Conservation (phyloP, 2,888 invertebrate genomes). For the Noctua comes region DNA sequence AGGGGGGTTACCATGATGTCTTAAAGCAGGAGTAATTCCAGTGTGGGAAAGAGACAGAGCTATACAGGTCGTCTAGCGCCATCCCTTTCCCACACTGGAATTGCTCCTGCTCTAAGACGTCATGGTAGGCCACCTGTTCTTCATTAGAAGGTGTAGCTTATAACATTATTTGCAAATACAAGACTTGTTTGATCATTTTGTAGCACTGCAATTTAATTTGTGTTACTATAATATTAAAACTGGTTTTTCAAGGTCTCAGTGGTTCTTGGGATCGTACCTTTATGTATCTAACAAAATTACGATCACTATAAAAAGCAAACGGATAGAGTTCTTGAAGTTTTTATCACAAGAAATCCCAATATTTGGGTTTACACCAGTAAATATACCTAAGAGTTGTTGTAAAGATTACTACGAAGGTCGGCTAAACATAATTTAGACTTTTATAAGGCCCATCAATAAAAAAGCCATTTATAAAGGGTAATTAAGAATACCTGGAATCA, state of each 20-base stretch:
- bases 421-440: constrained; percentile 18
- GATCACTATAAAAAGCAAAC: constrained; percentile 5
- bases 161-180: constrained; percentile 2
- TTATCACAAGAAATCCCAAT: constrained; percentile 19
- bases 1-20: too few relatives aligned
- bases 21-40: too few relatives aligned
- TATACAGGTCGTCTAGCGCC: too few relatives aligned
- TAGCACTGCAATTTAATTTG: neutral
- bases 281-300: constrained; percentile 2
- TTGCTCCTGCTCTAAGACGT: too few relatives aligned
- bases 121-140: too few relatives aligned
- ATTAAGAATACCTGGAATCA: constrained; percentile 26
- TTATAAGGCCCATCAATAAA: constrained; percentile 9
- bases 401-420: constrained; percentile 26
- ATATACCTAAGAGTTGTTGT: constrained; percentile 3
- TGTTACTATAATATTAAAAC: constrained; percentile 10
- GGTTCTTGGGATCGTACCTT: neutral
- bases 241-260: constrained; percentile 42
- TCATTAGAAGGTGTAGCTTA: neutral
- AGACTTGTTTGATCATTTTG: constrained; percentile 3
- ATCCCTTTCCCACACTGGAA: too few relatives aligned
- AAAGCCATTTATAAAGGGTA: neutral
- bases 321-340: constrained; percentile 11
- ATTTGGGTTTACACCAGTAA: constrained; percentile 16
- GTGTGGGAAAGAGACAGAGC: too few relatives aligned